Conservation (phyloP, 2,888 invertebrate genomes). For the Drosophila acutilabella region DNA sequence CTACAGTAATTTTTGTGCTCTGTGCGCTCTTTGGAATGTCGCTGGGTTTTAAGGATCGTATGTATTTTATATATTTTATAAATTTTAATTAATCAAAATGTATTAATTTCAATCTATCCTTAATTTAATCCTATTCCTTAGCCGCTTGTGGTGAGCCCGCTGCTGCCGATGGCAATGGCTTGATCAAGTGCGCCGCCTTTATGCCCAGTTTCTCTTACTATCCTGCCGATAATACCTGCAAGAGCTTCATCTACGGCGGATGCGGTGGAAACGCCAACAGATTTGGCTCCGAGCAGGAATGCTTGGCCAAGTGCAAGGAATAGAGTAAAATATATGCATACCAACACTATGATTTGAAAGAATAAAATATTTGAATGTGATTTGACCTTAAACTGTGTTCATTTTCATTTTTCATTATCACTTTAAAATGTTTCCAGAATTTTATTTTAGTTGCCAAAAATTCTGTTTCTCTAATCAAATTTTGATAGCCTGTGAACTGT, state of each 20-base stretch:
- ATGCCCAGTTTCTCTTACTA: constrained; percentile 43
- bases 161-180: constrained; percentile 52
- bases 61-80: constrained; percentile 11
- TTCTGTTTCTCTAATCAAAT: too few relatives aligned
- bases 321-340: neutral
- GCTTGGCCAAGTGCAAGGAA: constrained; percentile 16
- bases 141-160: constrained; percentile 40
- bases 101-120: too few relatives aligned
- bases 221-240: constrained; percentile 48
- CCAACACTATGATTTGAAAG: neutral
- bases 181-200: constrained; percentile 50
- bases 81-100: too few relatives aligned
- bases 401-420: too few relatives aligned
- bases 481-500: neutral
- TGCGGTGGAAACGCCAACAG: constrained; percentile 47
- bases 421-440: too few relatives aligned
- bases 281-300: constrained; percentile 5
- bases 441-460: too few relatives aligned
- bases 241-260: constrained; percentile 40
- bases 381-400: neutral
- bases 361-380: neutral
- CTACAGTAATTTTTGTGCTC: constrained; percentile 44
- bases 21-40: constrained; percentile 55
- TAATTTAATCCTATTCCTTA: neutral
- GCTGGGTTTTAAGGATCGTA: constrained; percentile 64